Evolutionary conservation across 2,113 vertebrate genomes (phyloP), one percentile per base, ranked within the genome.

Genomic region (Cebus imitator): DNA sequence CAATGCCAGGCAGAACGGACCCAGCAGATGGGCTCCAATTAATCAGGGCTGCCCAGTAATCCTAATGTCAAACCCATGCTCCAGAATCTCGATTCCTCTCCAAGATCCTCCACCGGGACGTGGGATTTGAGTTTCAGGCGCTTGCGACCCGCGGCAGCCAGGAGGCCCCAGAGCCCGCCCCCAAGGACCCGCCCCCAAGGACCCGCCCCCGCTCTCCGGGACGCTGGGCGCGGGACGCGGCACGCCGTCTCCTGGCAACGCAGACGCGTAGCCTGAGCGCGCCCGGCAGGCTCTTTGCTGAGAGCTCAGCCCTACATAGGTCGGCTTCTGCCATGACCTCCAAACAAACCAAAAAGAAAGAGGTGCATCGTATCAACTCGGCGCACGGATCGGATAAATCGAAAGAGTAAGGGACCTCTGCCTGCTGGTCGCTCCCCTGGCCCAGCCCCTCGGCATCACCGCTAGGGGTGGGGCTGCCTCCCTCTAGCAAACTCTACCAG

Each of bases 341-440:
- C 25, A 99, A 98, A 92, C 89, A 95, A 48, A 0, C 64, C 57
- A 99, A 98, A 98, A 99, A 98, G 98, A 99, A 97, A 97, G 98
- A 99, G 7, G 89, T 98, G 91, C 98, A 99, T 61, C 98, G 98
- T 66, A 97, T 97, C 20, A 97, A 98, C 88, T 98, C 98, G 2
- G 97, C 98, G 2, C 98, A 98, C 30, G 98, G 98, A 70, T 98
- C 98, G 8, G 97, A 98, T 17, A 98, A 98, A 35, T 96, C 94
- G 45, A 98, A 98, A 87, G 98, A 99, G 99, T 99, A 98, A 99
- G 99, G 64, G n/a, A 78, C 12, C 12, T 32, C 70, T 58, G 50
- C 13, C 57, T 9, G 27, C 35, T 85, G 2, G 0, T 0, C 57
- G 30, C 12, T 16, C 12, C 45, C 87, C 12, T 17, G 32, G 45